phyloP scores from a whole-genome alignment of 2,888 invertebrate genomes.

The Drosophila suboccidentalis region DNA sequence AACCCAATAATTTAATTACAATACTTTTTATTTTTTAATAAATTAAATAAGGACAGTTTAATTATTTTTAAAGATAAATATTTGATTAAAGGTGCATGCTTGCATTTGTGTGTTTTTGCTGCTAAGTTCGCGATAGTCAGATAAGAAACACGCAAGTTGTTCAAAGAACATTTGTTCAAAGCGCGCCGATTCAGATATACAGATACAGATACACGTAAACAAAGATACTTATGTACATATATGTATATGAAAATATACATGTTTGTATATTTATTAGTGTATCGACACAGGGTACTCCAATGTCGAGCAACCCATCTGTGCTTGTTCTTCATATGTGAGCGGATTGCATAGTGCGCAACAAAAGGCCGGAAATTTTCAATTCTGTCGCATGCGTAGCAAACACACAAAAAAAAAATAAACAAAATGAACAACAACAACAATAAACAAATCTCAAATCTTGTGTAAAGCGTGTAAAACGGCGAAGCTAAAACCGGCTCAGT shows the following conservation, averaged over 20 bases:
- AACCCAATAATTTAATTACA: too few species aligned
- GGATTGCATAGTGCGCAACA: constrained; percentile 41
- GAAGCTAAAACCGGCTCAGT: constrained; percentile 63
- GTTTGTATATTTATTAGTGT: not conserved
- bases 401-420: not conserved
- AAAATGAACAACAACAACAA: not conserved
- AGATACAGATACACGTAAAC: not conserved
- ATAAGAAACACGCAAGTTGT: constrained; percentile 21
- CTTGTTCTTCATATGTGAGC: constrained; percentile 5
- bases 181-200: not conserved
- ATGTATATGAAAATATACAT: not conserved
- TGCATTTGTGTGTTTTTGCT: not conserved
- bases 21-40: not conserved
- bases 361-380: constrained; percentile 77
- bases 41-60: not conserved
- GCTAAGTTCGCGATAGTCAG: not conserved
- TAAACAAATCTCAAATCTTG: constrained; percentile 23
- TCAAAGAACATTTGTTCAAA: not conserved
- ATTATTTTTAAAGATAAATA: not conserved
- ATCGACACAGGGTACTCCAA: not conserved
- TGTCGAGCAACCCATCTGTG: not conserved
- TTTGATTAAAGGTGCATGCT: not conserved
- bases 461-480: constrained; percentile 45
- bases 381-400: constrained; percentile 49
- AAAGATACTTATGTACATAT: not conserved